Evolutionary conservation across 2,888 invertebrate genomes (phyloP).

Genomic region (Aleiodes alternator): DNA sequence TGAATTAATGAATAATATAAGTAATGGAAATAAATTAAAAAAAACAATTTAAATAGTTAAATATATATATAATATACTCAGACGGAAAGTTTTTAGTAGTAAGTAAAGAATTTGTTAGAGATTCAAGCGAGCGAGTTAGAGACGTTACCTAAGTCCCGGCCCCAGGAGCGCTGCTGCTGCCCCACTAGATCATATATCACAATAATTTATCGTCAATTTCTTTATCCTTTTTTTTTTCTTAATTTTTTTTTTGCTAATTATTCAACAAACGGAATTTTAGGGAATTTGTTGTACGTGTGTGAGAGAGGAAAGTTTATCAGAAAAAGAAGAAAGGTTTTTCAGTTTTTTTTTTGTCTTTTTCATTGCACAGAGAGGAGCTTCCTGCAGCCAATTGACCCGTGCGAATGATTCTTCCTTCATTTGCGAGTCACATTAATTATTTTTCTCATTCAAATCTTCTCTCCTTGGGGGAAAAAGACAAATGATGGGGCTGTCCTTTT

Average conservation of each 20-base stretch:
- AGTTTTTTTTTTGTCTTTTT: background rate
- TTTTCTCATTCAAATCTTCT: conserved; percentile 12
- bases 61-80: conserved; percentile 57
- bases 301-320: conserved; percentile 40
- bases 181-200: conserved; percentile 78
- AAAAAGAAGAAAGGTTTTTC: background rate
- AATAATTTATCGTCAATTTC: conserved; percentile 72
- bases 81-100: conserved; percentile 60
- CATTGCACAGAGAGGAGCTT: conserved; percentile 37
- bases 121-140: conserved; percentile 72
- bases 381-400: conserved; percentile 52
- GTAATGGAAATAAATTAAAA: conserved; percentile 27
- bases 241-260: conserved; percentile 46
- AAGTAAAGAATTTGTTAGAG: conserved; percentile 50
- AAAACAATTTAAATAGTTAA: conserved; percentile 37
- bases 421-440: conserved; percentile 58
- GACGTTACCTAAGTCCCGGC: conserved; percentile 80
- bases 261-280: conserved; percentile 35
- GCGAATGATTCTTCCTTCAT: conserved; percentile 37
- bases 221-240: conserved; percentile 58
- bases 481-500: background rate
- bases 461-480: background rate
- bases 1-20: conserved; percentile 27
- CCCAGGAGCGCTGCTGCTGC: conserved; percentile 80
- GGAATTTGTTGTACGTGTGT: conserved; percentile 33